phyloP scores from a whole-genome alignment of 2,797 vertebrate genomes.

The Mastacembelus armatus region DNA sequence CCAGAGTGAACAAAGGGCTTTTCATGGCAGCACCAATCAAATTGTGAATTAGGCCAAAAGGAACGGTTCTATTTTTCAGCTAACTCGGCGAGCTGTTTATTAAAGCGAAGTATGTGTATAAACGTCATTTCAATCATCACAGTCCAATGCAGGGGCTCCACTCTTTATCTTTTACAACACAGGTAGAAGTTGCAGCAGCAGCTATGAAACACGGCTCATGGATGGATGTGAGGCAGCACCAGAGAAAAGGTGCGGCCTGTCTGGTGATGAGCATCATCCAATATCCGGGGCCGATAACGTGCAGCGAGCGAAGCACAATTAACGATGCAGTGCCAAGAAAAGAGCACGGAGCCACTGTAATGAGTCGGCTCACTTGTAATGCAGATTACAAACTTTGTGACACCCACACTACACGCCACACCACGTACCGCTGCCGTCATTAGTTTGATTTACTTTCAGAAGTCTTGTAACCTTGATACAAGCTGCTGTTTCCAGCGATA shows the following conservation, averaged over 20 bases:
- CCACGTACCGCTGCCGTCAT: neutral
- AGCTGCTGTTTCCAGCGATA: constrained; percentile 25
- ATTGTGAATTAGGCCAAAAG: constrained; percentile 33
- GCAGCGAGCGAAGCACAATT: constrained; percentile 1
- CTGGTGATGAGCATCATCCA: neutral
- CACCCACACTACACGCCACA: neutral
- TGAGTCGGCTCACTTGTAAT: constrained; percentile 12
- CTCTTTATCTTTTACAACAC: neutral
- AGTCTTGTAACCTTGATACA: constrained; percentile 1
- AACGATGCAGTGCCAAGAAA: neutral
- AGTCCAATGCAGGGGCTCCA: constrained; percentile 12
- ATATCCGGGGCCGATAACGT: constrained; percentile 5
- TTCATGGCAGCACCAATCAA: constrained; percentile 29
- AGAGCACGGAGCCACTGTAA: neutral
- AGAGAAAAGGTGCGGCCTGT: no score
- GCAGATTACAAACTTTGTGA: constrained; percentile 21
- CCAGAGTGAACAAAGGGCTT: constrained; percentile 26
- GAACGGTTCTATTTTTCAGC: constrained; percentile 29
- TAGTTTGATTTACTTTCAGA: constrained; percentile 20
- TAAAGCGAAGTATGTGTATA: constrained; percentile 25
- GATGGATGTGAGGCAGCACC: no score
- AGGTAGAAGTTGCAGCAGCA: neutral
- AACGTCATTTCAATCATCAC: constrained; percentile 40
- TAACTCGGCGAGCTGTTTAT: constrained; percentile 4
- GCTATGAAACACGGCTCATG: neutral